Base-by-base conservation (phyloP, 2,113 vertebrate genomes). In the Tachysurus vachellii region DNA sequence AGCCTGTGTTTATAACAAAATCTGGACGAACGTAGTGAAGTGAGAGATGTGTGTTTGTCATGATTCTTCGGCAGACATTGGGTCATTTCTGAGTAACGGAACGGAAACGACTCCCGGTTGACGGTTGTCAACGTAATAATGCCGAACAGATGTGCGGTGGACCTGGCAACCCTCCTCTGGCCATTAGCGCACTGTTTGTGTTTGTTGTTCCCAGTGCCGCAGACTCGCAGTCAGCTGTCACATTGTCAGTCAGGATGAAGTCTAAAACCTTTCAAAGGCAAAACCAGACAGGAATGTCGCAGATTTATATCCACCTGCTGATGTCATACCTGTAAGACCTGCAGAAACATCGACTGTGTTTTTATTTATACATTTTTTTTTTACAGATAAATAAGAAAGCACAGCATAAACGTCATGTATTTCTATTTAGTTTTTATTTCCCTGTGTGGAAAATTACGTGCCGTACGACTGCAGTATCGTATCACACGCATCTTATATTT, bases 1-100 rank as follows among this genome's bases (percentile, higher is more conserved):
- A 89, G 86, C 42, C 79, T 88, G 86, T 89, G 86, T 89, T 89
- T 89, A 89, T 87, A 80, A 87, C 85, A 84, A 68, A 80, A 54
- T 84, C 81, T 14, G 42, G 31, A 28, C 17, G 75, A 84, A 82
- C 26, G 36, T 77, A 82, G 85, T 31, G 50, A 44, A 84, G 44
- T 53, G 75, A 42, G 85, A 31, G 53, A 42, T 28, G 28, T 68
- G 62, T 64, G 54, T 54, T 80, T 80, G 75, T 85, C n/a, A 31
- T 12, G 80, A 31, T 82, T 66, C 23, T 44, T 44, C 36, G 36
- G 36, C 36, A 8, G 26, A 71, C 26, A n/a, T 9, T 13, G 53
- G 62, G 31, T 81, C 31, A 57, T 57, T 79, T 79, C 14, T 7
- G 77, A 86, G 64, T 86, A 75, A 31, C 64, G 36, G 53, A 61